Conservation (phyloP, 1,140 invertebrate species). For the Caenorhabditis latens region DNA sequence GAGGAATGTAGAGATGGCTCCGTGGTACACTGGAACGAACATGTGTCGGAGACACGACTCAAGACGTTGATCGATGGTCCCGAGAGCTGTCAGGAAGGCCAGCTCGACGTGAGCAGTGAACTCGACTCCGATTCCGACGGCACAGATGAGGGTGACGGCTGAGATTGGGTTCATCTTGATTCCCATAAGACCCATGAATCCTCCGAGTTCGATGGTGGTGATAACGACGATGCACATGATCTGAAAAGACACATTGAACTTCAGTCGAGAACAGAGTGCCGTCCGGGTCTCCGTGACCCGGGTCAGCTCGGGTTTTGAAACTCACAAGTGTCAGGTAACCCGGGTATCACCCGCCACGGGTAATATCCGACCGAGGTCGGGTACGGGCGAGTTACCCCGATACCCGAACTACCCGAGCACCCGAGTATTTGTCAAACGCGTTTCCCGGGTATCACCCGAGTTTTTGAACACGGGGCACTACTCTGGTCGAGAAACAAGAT, state of each 20-base stretch:
- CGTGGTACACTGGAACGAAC: constrained; percentile 86
- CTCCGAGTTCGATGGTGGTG: constrained; percentile 87
- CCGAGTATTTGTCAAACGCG: no score
- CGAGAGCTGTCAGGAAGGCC: constrained; percentile 90
- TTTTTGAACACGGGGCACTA: no score
- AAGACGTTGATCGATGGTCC: constrained; percentile 85
- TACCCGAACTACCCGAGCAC: no score
- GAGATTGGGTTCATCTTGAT: constrained; percentile 90
- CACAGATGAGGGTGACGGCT: constrained; percentile 88
- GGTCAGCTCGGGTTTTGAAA: no score
- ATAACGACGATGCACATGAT: constrained; percentile 78
- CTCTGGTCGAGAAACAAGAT: no score
- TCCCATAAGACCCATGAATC: constrained; percentile 82
- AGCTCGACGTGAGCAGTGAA: constrained; percentile 89
- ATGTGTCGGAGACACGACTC: constrained; percentile 87
- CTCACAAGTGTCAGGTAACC: no score
- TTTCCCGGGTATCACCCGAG: no score
- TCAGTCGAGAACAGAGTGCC: no score
- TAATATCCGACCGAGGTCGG: no score
- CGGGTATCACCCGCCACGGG: no score
- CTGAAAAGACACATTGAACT: constrained; percentile 30
- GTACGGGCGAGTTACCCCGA: no score
- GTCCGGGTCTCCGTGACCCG: no score
- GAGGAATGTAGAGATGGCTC: constrained; percentile 86
- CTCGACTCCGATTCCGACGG: constrained; percentile 88